Conservation (phyloP, 2,113 vertebrate species). For the Sapayoa aenigma region DNA sequence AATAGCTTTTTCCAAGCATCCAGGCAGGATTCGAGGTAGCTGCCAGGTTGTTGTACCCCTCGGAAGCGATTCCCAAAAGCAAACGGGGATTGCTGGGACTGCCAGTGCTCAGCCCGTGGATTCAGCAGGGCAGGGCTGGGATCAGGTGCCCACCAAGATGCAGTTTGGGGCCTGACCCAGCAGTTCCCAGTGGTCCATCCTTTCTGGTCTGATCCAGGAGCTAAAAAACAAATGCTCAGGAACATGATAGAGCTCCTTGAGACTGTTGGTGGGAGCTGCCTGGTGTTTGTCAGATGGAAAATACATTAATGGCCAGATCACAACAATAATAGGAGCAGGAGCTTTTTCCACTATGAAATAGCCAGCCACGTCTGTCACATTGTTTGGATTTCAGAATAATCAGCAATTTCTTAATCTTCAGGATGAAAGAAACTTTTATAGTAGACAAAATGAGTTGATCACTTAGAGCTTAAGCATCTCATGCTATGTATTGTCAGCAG, state of each 20-base stretch:
- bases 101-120: neutral
- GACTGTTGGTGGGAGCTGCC: neutral
- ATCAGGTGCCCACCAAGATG: neutral
- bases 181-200: neutral
- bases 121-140: neutral
- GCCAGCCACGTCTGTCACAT: neutral
- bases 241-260: neutral
- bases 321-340: neutral
- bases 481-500: neutral
- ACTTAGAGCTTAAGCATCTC: neutral
- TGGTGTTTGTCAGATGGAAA: neutral
- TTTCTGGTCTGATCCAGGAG: neutral
- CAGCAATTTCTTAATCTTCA: neutral
- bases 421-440: neutral
- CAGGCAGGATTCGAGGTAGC: slow-evolving; percentile 6
- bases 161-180: rapidly evolving
- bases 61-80: neutral
- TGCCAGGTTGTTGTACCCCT: neutral
- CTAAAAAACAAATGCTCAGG: neutral
- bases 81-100: neutral
- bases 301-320: neutral
- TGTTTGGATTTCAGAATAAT: neutral
- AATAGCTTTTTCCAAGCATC: slow-evolving; percentile 18
- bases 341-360: neutral
- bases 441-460: neutral